A percentile compares a stretch with the other conserved stretches of the same genome.
Evolutionary conservation across 1,140 invertebrate species (phyloP).

Genomic region (Drosophila busckii): DNA sequence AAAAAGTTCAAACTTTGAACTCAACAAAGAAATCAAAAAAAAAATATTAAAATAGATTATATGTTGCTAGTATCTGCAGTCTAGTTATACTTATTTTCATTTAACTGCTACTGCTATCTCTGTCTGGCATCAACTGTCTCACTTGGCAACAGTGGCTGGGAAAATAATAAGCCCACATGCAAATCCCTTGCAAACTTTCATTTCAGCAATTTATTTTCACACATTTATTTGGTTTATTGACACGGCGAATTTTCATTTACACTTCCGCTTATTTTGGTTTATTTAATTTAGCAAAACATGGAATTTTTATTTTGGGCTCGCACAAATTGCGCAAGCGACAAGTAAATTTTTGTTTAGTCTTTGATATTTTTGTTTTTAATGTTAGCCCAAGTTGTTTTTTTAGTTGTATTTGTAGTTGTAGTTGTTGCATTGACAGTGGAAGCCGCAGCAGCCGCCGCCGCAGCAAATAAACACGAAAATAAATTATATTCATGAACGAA

Average conservation of each 20-base stretch:
- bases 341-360: slow-evolving; percentile 17
- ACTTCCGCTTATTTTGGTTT: slow-evolving; percentile 36
- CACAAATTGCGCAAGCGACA: slow-evolving; percentile 43
- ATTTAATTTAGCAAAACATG: slow-evolving; percentile 14
- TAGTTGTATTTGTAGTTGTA: too few species aligned
- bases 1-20: too few species aligned
- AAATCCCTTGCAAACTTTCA: slow-evolving; percentile 26
- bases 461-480: slow-evolving; percentile 58
- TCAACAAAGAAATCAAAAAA: too few species aligned
- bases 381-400: slow-evolving; percentile 7
- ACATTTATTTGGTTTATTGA: background rate
- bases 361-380: background rate
- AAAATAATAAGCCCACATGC: too few species aligned
- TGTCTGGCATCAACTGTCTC: too few species aligned
- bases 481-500: slow-evolving; percentile 68
- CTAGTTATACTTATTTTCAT: too few species aligned
- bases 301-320: slow-evolving; percentile 10
- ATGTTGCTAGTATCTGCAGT: too few species aligned
- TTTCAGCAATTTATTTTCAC: slow-evolving; percentile 11
- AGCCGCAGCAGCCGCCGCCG: slow-evolving; percentile 28
- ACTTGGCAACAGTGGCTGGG: too few species aligned
- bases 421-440: slow-evolving; percentile 33
- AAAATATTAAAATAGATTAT: too few species aligned
- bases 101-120: too few species aligned
- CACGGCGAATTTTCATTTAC: background rate